Evolutionary conservation across 2,797 vertebrate genomes (phyloP).

Genomic region (Hapalemur alaotrensis): DNA sequence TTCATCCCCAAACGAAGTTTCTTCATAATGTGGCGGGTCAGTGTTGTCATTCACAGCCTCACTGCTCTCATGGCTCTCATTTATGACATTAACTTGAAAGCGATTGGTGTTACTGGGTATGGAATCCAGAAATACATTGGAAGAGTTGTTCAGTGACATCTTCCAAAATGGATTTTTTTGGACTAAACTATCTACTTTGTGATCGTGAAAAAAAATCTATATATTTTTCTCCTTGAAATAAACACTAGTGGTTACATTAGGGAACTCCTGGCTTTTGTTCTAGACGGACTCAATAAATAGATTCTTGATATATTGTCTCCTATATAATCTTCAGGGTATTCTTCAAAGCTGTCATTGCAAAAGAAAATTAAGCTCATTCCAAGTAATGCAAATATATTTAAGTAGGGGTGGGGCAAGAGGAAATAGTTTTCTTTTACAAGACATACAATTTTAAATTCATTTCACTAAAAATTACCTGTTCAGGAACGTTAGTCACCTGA

Average conservation of each 20-base stretch:
- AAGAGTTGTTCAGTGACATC: slow-evolving; percentile 86
- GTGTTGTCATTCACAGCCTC: slow-evolving; percentile 82
- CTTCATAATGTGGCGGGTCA: slow-evolving; percentile 91
- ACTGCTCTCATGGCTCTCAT: slow-evolving; percentile 79
- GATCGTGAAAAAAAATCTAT: slow-evolving; percentile 16
- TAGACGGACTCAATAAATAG: slow-evolving; percentile 49
- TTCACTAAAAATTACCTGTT: slow-evolving; percentile 34
- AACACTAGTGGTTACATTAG: slow-evolving; percentile 27
- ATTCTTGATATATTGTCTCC: slow-evolving; percentile 53
- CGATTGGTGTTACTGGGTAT: slow-evolving; percentile 77
- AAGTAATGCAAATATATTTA: slow-evolving; percentile 46
- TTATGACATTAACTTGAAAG: slow-evolving; percentile 87
- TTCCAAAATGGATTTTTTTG: slow-evolving; percentile 58
- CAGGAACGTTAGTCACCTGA: slow-evolving; percentile 6
- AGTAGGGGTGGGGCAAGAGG: not conserved
- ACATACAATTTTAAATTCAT: slow-evolving; percentile 41
- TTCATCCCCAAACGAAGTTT: slow-evolving; percentile 88
- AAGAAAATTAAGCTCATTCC: slow-evolving; percentile 67
- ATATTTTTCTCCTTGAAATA: slow-evolving; percentile 57
- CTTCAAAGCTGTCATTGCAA: slow-evolving; percentile 73
- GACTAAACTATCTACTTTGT: not conserved
- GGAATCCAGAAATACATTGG: slow-evolving; percentile 83
- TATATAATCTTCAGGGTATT: slow-evolving; percentile 64
- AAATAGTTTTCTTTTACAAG: slow-evolving; percentile 56
- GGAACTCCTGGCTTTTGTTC: slow-evolving; percentile 61